These are phyloP conservation scores for Rhabdophis nuchalis DNA, from an alignment of 2,797 vertebrate species.

Conservation along the genomic window DNA sequence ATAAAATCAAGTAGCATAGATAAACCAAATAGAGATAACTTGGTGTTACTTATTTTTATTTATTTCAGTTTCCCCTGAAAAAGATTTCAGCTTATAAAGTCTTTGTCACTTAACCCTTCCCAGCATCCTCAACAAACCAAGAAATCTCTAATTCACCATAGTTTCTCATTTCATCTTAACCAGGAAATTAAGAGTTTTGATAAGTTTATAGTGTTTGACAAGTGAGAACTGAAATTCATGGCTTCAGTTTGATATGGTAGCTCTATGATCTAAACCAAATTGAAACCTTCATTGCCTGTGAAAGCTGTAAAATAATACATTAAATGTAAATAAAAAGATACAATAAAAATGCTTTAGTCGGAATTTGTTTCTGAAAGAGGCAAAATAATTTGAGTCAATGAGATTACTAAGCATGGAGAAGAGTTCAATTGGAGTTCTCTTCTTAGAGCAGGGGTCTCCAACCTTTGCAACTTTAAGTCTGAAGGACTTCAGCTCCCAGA, in stretches of 20 bases:
- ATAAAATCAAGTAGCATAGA: background rate
- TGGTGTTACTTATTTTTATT: background rate
- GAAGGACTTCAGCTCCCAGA: no score
- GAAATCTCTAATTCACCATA: background rate
- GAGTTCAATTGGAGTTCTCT: background rate
- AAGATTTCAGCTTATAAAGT: background rate
- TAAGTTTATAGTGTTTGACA: background rate
- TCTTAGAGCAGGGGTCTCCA: no score
- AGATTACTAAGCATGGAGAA: background rate
- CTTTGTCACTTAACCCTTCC: background rate
- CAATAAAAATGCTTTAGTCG: background rate
- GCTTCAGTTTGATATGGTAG: background rate
- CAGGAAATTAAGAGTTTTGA: background rate
- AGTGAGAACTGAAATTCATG: background rate
- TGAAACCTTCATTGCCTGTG: background rate
- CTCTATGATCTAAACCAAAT: background rate
- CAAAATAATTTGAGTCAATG: background rate
- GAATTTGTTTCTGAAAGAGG: background rate
- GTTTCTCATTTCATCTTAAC: background rate
- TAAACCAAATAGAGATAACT: background rate
- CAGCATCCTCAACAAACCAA: background rate
- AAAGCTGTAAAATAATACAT: background rate
- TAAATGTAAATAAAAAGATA: background rate
- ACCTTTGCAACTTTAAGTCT: no score
- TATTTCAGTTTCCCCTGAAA: background rate